Base-by-base conservation (phyloP, 2,888 invertebrate genomes). In the Molanna angustata region DNA sequence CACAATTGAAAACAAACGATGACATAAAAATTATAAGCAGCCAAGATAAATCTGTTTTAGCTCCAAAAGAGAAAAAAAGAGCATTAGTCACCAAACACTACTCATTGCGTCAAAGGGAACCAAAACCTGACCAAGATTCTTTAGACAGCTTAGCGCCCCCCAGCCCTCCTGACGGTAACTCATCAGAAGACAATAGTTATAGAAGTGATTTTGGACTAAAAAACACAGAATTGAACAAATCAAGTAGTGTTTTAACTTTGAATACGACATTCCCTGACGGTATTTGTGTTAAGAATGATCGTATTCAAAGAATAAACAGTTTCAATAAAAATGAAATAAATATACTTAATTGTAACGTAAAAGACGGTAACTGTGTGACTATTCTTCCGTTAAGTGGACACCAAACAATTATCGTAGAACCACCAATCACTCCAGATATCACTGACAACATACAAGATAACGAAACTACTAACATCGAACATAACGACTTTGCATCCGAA, bases 371-470 rank as follows among this genome's bases (percentile, higher is more conserved):
- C 40, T 73, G 71, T 60, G 72, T 77, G 54, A 68, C 73, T 50
- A 70, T 78, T 45, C 68, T 78, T 33, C 77, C 77, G 39, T 63
- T 78, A 55, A 77, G 77, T 61, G 76, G 77, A 41, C 76, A 77
- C 63, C 77, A 77, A 68, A 78, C 77, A n/a, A 73, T 78, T 60
- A 72, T 78, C 19, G 73, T 76, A 51, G 69, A 76, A 65, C 75
- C 76, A 56, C 76, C 76, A 11, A 59, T 13, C 18, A 37, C 9
- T n/a, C 18, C 37, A 4, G 6, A 4, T 13, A 31, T 22, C 16
- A 3, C 4, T 7, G 17, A 31, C 37, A n/a, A n/a, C 7, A 17
- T 17, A 6, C 9, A 37, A 17, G 18, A 17, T 4, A 3, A 37
- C 17, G 37, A 37, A 17, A 16, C 14, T 16, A 6, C 6, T 16